Conservation (phyloP, 2,888 invertebrate species). For the Parasteatoda lunata region DNA sequence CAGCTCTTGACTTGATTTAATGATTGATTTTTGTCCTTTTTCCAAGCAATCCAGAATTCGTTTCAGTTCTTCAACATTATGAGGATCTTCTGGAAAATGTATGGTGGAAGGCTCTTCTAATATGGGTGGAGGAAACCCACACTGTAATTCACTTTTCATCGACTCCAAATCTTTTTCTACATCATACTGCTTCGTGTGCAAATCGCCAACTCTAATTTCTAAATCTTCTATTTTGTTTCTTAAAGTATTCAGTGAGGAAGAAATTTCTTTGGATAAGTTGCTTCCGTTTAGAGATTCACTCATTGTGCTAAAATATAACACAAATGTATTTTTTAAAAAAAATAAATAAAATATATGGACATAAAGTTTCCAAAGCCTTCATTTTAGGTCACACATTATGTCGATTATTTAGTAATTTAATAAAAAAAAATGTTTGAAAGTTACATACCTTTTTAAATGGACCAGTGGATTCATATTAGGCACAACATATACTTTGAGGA, state of each 20-base stretch:
- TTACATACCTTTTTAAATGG: no score
- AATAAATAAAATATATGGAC: neutral
- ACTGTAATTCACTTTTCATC: neutral
- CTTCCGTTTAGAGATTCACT: neutral
- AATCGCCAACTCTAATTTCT: conserved; percentile 2
- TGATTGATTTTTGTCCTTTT: conserved; percentile 11
- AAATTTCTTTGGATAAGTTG: neutral
- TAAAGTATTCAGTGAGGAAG: neutral
- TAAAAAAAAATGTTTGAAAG: neutral
- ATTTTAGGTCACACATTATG: neutral
- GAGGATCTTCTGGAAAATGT: conserved; percentile 27
- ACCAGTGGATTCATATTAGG: no score
- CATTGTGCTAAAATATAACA: neutral
- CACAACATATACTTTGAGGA: no score
- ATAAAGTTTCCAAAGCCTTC: neutral
- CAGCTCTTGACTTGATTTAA: conserved; percentile 1
- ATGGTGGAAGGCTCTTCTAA: neutral
- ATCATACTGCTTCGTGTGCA: conserved; percentile 17
- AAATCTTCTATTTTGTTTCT: conserved; percentile 18
- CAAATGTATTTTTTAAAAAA: neutral
- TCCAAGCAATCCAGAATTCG: conserved; percentile 6
- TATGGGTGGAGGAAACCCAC: neutral
- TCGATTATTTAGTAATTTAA: neutral
- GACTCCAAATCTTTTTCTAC: conserved; percentile 11
- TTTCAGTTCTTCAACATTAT: conserved; percentile 10